phyloP scores from a whole-genome alignment of 2,113 vertebrate genomes.

The Rostratula benghalensis region DNA sequence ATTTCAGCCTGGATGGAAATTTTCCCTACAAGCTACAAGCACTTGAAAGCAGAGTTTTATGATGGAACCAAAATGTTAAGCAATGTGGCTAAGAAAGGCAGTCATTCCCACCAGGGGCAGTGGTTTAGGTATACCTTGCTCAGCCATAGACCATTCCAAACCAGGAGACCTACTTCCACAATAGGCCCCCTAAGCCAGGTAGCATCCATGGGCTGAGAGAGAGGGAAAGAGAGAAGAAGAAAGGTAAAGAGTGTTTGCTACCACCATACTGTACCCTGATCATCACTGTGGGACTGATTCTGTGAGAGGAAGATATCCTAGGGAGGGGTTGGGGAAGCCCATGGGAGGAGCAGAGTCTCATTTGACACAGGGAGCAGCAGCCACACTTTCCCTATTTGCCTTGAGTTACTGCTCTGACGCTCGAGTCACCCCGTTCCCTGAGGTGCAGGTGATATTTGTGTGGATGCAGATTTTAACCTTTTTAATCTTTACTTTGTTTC shows the following conservation, averaged over 20 bases:
- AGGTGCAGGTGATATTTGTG: constrained; percentile 53
- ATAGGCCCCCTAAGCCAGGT: not conserved
- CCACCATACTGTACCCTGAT: not conserved
- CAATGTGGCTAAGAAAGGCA: not conserved
- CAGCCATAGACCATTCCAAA: not conserved
- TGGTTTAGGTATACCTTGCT: not conserved
- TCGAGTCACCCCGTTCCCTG: not conserved
- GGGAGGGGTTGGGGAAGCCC: not conserved
- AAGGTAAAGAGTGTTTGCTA: not conserved
- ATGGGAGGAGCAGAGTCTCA: not conserved
- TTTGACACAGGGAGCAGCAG: not conserved
- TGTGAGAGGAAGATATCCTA: not conserved
- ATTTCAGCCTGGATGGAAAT: not conserved
- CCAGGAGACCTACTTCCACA: not conserved
- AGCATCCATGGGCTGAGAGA: not conserved
- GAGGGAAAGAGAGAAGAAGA: not conserved
- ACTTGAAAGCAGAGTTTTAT: not conserved
- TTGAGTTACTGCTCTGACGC: not conserved
- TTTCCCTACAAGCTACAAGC: not conserved
- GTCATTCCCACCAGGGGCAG: rapidly evolving
- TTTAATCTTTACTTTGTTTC: constrained; percentile 65
- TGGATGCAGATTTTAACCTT: constrained; percentile 70
- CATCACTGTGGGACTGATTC: not conserved
- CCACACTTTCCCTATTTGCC: not conserved
- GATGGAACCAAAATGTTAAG: not conserved